Percentiles rank a stretch among this genome's conserved stretches.
Conservation (phyloP, 2,113 vertebrate genomes). For the Rhizomys pruinosus region DNA sequence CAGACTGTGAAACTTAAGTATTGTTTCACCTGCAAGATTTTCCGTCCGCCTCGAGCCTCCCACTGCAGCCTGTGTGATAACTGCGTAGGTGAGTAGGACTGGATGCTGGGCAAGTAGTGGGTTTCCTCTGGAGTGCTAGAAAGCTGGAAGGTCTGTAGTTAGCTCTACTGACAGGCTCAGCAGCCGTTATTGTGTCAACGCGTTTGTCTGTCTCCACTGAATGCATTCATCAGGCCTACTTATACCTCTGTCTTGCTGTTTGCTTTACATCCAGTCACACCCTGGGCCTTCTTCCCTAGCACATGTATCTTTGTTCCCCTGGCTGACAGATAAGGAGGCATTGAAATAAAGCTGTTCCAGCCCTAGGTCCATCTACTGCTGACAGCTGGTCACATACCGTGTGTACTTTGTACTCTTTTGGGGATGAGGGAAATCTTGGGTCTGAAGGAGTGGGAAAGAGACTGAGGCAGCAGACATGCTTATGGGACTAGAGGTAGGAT, state of each 20-base stretch:
- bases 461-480: not conserved
- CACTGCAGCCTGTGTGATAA: conserved; percentile 99
- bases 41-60: conserved; percentile 97
- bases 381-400: accelerated
- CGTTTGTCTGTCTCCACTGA: not conserved
- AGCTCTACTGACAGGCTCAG: not conserved
- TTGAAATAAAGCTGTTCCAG: not conserved
- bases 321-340: not conserved
- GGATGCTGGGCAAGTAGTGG: not conserved
- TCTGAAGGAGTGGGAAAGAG: not conserved
- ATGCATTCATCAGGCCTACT: accelerated
- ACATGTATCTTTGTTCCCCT: not conserved
- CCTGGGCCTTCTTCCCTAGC: not conserved
- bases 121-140: not conserved
- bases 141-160: not conserved
- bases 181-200: accelerated
- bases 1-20: conserved; percentile 98
- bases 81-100: conserved; percentile 95
- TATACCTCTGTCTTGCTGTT: not conserved
- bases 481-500: not conserved
- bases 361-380: accelerated
- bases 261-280: accelerated
- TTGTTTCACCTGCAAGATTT: conserved; percentile 99
- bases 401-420: not conserved
- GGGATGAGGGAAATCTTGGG: too few relatives aligned